A percentile compares a stretch with the other conserved stretches of the same genome.
Evolutionary conservation across 1,140 invertebrate genomes (phyloP).

Genomic region (Drosophila malerkotliana): DNA sequence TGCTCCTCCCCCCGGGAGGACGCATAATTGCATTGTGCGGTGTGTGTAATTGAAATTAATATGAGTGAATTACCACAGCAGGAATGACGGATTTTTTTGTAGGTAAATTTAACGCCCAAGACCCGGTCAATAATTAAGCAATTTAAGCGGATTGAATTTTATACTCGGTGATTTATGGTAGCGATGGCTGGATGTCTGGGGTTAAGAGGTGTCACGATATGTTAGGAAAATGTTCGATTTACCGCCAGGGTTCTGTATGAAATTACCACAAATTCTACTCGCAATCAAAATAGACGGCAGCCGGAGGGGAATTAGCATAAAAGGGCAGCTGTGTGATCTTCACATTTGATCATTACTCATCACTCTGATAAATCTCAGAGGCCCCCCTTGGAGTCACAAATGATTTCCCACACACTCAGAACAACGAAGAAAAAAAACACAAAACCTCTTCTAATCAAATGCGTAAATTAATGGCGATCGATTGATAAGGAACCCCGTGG

Average conservation of each 20-base stretch:
- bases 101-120: conserved; percentile 68
- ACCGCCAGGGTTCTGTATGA: neutral
- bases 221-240: conserved; percentile 26
- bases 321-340: conserved; percentile 45
- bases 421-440: neutral
- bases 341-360: conserved; percentile 56
- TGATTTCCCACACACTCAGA: conserved; percentile 65
- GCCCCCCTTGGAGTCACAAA: conserved; percentile 30
- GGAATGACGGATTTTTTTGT: conserved; percentile 76
- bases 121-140: conserved; percentile 77
- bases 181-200: conserved; percentile 16
- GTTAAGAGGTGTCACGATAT: conserved; percentile 57
- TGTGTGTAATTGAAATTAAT: conserved; percentile 83
- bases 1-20: conserved; percentile 15
- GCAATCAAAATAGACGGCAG: neutral
- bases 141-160: conserved; percentile 81
- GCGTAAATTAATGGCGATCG: conserved; percentile 62
- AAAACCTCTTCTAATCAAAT: conserved; percentile 54
- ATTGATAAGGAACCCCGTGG: conserved; percentile 44
- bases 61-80: conserved; percentile 73
- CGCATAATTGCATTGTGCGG: conserved; percentile 81
- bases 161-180: conserved; percentile 70
- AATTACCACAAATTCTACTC: conserved; percentile 11
- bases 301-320: conserved; percentile 30
- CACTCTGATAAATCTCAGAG: conserved; percentile 39